Base-by-base conservation (phyloP, 2,113 vertebrate genomes). In the Rhagologus leucostigma region DNA sequence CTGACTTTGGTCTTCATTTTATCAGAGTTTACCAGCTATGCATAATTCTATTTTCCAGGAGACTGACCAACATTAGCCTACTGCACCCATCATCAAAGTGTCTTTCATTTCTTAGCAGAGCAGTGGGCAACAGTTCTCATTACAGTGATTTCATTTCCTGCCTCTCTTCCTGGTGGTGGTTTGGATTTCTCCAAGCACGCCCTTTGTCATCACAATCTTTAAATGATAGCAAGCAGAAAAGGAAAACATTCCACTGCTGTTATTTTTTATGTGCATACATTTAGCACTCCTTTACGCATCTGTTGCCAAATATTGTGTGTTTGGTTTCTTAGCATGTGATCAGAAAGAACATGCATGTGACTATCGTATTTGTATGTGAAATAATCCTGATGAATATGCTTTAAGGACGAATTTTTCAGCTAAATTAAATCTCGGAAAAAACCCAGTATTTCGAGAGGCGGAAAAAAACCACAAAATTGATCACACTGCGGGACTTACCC, bases 1-100 rank as follows among this genome's bases (percentile, higher is more conserved):
- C 69, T 90, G 93, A 93, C 73, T 95, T 81, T 46, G 60, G 52
- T 87, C 73, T 94, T 95, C 90, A 86, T 95, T 97, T 97, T 94
- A 88, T 95, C 87, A 92, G 86, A 94, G 64, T 93, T 94, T 94
- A 94, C 78, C 65, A 96, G 91, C 89, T 94, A 96, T 92, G 73
- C 67, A 80, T 97, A 95, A 97, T 96, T 96, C 46, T 59, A 27
- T 96, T 98, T 98, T 97, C 95, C 79, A 71, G 84, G 26, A 98
- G 84, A 93, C 42, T 89, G 73, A 93, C 49, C 68, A 94, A 71
- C 46, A 75, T 91, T 78, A 97, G n/a, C 29, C 49, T 35, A 57
- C 37, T 44, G 75, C 75, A 76, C 56, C 19, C 79, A 67, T 62
- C 42, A 2, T 65, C 88, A 44, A 52, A 75, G 69, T 21, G 52